Evolutionary conservation across 2,888 invertebrate genomes (phyloP).

Genomic region (Dichetophora obliterata): DNA sequence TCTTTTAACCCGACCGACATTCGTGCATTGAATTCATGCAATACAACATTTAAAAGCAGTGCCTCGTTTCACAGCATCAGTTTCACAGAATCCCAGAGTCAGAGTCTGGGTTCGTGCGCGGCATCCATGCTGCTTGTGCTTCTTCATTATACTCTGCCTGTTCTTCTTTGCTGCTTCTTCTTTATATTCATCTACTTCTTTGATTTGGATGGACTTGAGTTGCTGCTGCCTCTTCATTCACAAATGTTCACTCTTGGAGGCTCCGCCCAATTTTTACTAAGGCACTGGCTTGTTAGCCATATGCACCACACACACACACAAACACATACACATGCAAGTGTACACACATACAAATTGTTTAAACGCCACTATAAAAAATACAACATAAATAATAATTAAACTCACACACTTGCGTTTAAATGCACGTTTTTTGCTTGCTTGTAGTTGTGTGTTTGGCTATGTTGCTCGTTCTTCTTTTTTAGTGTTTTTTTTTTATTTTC

Average conservation of each 20-base stretch:
- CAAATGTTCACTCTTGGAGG: conserved; percentile 63
- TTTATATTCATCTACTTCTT: conserved; percentile 27
- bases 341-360: conserved; percentile 40
- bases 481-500: conserved; percentile 14
- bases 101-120: too few relatives aligned
- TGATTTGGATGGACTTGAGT: too few relatives aligned
- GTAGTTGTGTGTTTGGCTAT: conserved; percentile 26
- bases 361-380: conserved; percentile 38
- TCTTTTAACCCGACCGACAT: too few relatives aligned
- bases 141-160: background rate
- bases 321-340: conserved; percentile 38
- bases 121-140: background rate
- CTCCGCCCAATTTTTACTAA: conserved; percentile 60
- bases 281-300: conserved; percentile 40
- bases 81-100: too few relatives aligned
- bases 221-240: conserved; percentile 59
- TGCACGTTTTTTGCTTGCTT: conserved; percentile 25
- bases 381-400: conserved; percentile 32
- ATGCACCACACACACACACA: conserved; percentile 44
- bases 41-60: too few relatives aligned
- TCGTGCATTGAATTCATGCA: too few relatives aligned
- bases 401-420: conserved; percentile 42
- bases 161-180: background rate
- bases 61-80: too few relatives aligned
- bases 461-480: conserved; percentile 30